Percentiles rank a stretch among this genome's conserved stretches.
Conservation (phyloP, 2,113 vertebrate species). For the Peromyscus californicus region DNA sequence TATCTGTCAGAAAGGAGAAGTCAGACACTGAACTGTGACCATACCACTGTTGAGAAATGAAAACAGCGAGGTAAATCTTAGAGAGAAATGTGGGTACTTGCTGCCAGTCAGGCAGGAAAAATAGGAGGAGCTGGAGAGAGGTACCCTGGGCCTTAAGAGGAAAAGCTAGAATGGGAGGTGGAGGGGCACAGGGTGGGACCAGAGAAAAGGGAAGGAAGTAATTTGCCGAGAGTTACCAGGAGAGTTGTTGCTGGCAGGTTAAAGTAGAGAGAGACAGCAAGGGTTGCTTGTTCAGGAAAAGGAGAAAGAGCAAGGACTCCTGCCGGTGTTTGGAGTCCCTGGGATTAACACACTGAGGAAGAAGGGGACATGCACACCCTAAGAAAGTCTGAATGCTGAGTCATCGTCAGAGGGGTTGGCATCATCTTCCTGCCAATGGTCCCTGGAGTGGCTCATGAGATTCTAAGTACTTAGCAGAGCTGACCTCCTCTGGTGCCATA, state of each 20-base stretch:
- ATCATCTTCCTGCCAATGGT: neutral
- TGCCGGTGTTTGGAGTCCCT: neutral
- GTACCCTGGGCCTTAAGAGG: neutral
- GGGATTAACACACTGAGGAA: neutral
- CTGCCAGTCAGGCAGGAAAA: neutral
- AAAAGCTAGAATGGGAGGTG: neutral
- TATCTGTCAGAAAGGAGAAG: neutral
- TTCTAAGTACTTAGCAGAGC: neutral
- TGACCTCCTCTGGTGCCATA: neutral
- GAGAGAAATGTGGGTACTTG: neutral
- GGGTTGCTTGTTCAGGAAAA: neutral
- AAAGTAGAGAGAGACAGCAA: neutral
- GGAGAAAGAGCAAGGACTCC: neutral
- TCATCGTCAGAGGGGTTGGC: fast-evolving
- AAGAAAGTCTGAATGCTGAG: neutral
- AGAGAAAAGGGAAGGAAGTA: neutral
- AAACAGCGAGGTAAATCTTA: neutral
- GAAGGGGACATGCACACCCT: too few species aligned
- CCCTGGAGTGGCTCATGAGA: neutral
- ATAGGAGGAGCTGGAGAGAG: neutral
- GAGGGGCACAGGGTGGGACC: neutral
- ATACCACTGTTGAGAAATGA: neutral
- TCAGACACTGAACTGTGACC: too few species aligned
- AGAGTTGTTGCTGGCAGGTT: neutral
- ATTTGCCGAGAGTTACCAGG: neutral